A percentile compares a stretch with the other conserved stretches of the same genome.
Conservation (phyloP, 2,113 vertebrate genomes). For the Cyprinus carpio region DNA sequence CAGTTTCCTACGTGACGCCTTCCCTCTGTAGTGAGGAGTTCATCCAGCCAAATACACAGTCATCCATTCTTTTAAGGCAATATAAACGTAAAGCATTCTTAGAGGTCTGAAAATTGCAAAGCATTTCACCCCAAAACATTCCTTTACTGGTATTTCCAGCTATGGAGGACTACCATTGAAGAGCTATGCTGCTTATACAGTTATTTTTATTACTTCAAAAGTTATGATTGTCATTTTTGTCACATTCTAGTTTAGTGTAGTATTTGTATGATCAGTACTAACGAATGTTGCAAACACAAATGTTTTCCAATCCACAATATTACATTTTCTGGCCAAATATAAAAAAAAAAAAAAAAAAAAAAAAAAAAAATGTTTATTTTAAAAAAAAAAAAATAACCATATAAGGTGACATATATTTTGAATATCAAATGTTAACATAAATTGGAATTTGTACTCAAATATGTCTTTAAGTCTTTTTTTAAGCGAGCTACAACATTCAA, state of each 20-base stretch:
- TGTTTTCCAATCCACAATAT: neutral
- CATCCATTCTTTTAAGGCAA: neutral
- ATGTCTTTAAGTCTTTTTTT: neutral
- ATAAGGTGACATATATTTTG: neutral
- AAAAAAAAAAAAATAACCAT: too few relatives aligned
- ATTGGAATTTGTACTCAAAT: neutral
- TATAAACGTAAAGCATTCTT: neutral
- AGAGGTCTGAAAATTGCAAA: neutral
- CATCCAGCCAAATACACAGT: neutral
- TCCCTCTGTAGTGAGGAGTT: conserved; percentile 4
- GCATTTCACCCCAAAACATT: neutral
- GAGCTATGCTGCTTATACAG: neutral
- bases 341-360: too few relatives aligned
- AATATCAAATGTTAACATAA: neutral
- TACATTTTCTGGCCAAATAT: neutral
- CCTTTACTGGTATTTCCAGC: neutral
- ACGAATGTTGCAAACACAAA: too few relatives aligned
- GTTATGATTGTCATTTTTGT: neutral
- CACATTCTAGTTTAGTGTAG: neutral
- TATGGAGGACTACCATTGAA: neutral
- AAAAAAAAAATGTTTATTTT: neutral
- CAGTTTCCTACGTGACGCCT: neutral
- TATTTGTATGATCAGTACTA: too few relatives aligned
- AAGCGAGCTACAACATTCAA: neutral
- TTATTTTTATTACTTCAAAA: neutral